A percentile compares a stretch with the other conserved stretches of the same genome.
These are phyloP conservation scores for Eupithecia subfuscata DNA, from an alignment of 2,888 invertebrate species.

Conservation along the genomic window DNA sequence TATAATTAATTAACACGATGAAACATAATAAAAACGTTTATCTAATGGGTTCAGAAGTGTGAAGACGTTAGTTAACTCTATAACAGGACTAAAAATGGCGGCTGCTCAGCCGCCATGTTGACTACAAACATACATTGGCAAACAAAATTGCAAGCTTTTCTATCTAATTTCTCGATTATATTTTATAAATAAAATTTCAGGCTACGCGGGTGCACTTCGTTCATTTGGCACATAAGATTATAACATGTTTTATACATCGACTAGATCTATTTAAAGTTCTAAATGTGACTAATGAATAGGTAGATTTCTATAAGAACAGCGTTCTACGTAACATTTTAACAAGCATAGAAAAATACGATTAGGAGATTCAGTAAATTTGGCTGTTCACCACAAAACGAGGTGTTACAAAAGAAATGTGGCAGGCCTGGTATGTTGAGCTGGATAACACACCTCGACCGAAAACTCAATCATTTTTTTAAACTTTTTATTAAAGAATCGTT, in stretches of 20 bases:
- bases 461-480: not conserved
- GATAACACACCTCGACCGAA: constrained; percentile 52
- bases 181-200: not conserved
- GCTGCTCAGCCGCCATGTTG: not conserved
- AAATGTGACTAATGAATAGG: constrained; percentile 37
- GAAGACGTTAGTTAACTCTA: constrained; percentile 7
- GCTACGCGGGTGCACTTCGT: not conserved
- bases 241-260: constrained; percentile 26
- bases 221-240: constrained; percentile 43
- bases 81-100: not conserved
- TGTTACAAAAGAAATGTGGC: constrained; percentile 46
- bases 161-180: not conserved
- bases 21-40: constrained; percentile 40
- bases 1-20: constrained; percentile 41
- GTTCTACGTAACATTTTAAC: constrained; percentile 54
- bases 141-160: not conserved
- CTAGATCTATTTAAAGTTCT: constrained; percentile 29
- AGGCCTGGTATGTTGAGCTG: constrained; percentile 59
- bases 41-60: constrained; percentile 34
- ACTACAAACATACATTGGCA: not conserved
- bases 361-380: constrained; percentile 45
- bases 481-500: not conserved
- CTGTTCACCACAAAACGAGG: constrained; percentile 51
- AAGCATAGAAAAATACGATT: constrained; percentile 66
- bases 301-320: constrained; percentile 42